Conservation (phyloP, 1,140 invertebrate genomes). For the Penaeus indicus region DNA sequence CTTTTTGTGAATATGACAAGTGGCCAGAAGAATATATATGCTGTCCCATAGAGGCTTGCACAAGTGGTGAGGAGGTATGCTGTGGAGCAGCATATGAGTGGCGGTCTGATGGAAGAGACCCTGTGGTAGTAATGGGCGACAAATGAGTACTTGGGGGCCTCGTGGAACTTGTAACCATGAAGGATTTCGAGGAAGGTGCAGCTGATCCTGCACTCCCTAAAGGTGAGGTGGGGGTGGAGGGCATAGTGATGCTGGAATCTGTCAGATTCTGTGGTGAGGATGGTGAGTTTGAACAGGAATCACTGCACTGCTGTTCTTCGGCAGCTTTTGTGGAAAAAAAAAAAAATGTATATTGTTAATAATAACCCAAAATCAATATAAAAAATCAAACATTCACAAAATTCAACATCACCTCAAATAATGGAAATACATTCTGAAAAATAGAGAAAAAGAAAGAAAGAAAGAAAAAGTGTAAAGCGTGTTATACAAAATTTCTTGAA, state of each 20-base stretch:
- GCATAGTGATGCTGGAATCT: constrained; percentile 44
- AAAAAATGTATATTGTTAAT: constrained; percentile 1
- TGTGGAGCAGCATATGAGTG: not conserved
- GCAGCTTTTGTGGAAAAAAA: constrained; percentile 11
- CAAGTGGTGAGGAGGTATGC: not conserved
- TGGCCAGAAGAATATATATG: constrained; percentile 1
- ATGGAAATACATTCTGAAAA: too few species aligned
- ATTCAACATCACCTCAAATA: not conserved
- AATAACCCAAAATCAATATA: not conserved
- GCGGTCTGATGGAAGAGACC: not conserved
- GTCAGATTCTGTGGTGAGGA: constrained; percentile 40
- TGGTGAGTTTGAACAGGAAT: constrained; percentile 28
- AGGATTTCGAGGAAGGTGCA: constrained; percentile 22
- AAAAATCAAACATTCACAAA: not conserved
- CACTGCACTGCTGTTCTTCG: constrained; percentile 40
- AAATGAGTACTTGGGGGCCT: not conserved
- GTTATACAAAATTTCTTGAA: not conserved
- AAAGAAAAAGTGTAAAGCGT: too few species aligned
- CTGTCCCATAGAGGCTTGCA: not conserved
- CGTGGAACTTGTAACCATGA: not conserved
- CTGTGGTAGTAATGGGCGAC: not conserved
- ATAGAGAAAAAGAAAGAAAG: too few species aligned
- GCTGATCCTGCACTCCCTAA: constrained; percentile 12
- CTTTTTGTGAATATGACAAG: not conserved
- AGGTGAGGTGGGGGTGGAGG: constrained; percentile 39